Base-by-base conservation (phyloP, 1,140 invertebrate species). In the Leptinotarsa undecemlineata region DNA sequence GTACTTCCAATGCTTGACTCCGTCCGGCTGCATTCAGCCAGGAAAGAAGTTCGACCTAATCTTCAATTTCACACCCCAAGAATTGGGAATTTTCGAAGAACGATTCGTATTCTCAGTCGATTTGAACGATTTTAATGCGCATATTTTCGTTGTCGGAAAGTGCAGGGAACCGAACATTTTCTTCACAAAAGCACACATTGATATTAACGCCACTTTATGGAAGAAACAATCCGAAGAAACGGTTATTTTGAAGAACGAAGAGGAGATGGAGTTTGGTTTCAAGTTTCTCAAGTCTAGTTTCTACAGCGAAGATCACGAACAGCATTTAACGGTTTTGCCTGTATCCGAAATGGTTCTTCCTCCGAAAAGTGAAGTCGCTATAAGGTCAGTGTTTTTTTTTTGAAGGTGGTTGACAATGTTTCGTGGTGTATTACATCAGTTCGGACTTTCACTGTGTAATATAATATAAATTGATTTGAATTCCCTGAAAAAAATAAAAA, bases 31-130 rank as follows among this genome's bases (percentile, higher is more conserved):
- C 5, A 81, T 84, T 2, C 74, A 82, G 75, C 80, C 81, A 68
- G 84, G 84, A 5, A 84, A 84, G 77, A 81, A 79, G 63, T 79
- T 75, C 2, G 77, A 82, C 47, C 77, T 85, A 14, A 47, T 67
- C 11, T 87, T 87, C 77, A 84, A 76, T 64, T 86, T 87, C 57
- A 72, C 84, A 11, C 82, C 87, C 6, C 81, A 83, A 23, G 68
- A 82, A 17, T 66, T 82, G 19, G 87, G 87, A 68, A 81, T 74
- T 15, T 87, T 84, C 57, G 85, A 87, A 80, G 83, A 83, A 17
- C 85, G 85, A 72, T 88, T 86, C 82, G 76, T 80, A 57, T 87
- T 87, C 64, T 76, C 73, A n/a, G 85, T 87, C 69, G 74, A 82
- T 3, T 81, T 84, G 78, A 85, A 86, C 71, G 77, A 85, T 68